These are phyloP conservation scores for Drosophila kuntzei DNA, from an alignment of 2,888 invertebrate genomes.

Conservation along the genomic window DNA sequence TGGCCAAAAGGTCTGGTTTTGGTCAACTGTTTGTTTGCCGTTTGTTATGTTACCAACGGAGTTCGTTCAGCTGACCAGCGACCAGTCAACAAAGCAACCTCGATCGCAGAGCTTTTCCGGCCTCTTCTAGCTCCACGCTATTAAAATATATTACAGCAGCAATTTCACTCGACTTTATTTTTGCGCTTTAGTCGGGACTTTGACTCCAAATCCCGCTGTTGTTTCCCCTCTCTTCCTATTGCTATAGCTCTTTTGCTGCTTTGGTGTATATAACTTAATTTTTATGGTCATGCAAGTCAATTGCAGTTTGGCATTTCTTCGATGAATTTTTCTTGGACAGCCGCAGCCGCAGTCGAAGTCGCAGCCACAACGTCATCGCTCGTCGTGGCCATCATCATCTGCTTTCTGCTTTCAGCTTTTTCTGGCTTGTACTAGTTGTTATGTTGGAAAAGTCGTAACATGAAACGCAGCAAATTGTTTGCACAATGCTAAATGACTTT, in stretches of 20 bases:
- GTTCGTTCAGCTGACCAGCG: constrained; percentile 29
- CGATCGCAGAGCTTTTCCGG: constrained; percentile 53
- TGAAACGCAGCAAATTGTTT: constrained; percentile 77
- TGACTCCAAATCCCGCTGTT: constrained; percentile 6
- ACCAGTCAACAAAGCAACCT: constrained; percentile 26
- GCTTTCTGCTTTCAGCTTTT: constrained; percentile 26
- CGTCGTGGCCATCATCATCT: constrained; percentile 54
- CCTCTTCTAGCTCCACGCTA: constrained; percentile 50
- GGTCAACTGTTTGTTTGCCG: constrained; percentile 51
- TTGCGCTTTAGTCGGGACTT: constrained; percentile 62
- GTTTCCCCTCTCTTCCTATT: background rate
- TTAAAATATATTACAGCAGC: constrained; percentile 81
- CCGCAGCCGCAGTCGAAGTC: background rate
- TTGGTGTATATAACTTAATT: constrained; percentile 82
- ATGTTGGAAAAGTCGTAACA: constrained; percentile 67
- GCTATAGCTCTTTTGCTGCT: constrained; percentile 24
- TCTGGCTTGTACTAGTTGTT: constrained; percentile 47
- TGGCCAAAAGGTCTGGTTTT: constrained; percentile 67
- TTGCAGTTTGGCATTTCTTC: constrained; percentile 82
- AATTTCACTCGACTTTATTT: constrained; percentile 78
- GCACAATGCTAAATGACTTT: constrained; percentile 67
- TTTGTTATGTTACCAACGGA: constrained; percentile 49
- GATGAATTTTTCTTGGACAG: constrained; percentile 59
- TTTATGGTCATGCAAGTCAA: constrained; percentile 83
- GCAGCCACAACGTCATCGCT: constrained; percentile 35